Base-by-base conservation (phyloP, 2,888 invertebrate species). In the Cynaeus angustus region DNA sequence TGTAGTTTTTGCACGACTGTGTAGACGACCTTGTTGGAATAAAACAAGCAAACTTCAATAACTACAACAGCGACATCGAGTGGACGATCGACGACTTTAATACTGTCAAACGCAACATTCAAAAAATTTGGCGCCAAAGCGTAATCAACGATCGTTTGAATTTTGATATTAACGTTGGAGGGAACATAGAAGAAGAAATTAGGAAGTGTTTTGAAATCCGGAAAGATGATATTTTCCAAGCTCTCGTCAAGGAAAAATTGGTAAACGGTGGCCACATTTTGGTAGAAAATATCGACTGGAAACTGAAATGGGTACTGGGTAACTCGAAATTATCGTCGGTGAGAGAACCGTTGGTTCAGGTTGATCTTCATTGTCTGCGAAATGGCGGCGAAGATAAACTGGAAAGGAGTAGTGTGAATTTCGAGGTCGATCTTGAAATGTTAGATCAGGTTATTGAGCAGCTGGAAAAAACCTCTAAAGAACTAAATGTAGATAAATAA, bases 221-320 rank as follows among this genome's bases (percentile, higher is more conserved):
- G 21, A 83, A 80, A 72, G 68, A 77, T 12, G 83, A 84, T 56
- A 83, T 85, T 61, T 74, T 76, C 43, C 77, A 81, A 64, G 70
- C 73, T 14, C 66, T 84, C 41, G 72, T 81, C 3, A 81, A 78
- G 61, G 78, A 80, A 28, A 73, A 74, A 64, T 71, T 85, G 38
- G 79, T 85, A 0, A 83, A 82, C 71, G 81, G 75, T 65, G 80
- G 81, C 33, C 71, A 81, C 53, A 76, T 83, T 37, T 81, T 87
- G 0, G 79, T 88, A 8, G 81, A 83, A 38, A 86, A 86, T 72
- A 85, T 87, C 70, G 88, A 88, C 77, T 88, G 88, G 88, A 86
- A 86, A 79, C 72, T 88, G 30, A 87, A 87, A 84, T 85, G 87
- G 82, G 77, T 88, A 26, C 83, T 88, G 80, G 88, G 88, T 13